Percentiles rank a stretch among this genome's conserved stretches.
phyloP scores from a whole-genome alignment of 2,113 vertebrate species.

The Sander vitreus region DNA sequence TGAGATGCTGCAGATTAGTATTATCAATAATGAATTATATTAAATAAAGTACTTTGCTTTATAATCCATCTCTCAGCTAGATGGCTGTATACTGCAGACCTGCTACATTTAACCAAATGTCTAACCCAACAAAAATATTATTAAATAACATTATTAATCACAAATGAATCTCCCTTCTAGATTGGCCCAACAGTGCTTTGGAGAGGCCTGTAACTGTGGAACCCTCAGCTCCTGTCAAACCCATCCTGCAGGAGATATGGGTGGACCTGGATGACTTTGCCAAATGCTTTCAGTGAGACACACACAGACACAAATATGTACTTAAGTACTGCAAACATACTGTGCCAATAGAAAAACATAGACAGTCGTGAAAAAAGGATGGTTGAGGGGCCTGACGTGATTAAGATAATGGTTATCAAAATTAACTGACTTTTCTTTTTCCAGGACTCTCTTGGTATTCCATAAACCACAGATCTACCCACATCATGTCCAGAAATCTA shows the following conservation, averaged over 20 bases:
- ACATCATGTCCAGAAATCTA: constrained; percentile 82
- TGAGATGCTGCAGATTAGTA: neutral
- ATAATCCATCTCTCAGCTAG: constrained; percentile 4
- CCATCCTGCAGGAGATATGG: constrained; percentile 87
- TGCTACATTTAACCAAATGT: neutral
- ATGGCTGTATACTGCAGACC: neutral
- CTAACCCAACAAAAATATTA: neutral
- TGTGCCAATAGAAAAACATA: neutral
- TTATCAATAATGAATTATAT: neutral
- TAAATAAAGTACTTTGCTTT: constrained; percentile 1
- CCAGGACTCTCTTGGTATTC: constrained; percentile 88
- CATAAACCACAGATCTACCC: constrained; percentile 87
- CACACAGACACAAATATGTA: neutral
- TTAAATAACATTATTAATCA: neutral
- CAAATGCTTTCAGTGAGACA: constrained; percentile 92
- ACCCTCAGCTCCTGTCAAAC: constrained; percentile 51
- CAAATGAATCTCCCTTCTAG: constrained; percentile 27
- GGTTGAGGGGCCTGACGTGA: too few species aligned
- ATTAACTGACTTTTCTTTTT: constrained; percentile 12
- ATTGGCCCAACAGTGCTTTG: constrained; percentile 30
- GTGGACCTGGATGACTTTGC: constrained; percentile 90
- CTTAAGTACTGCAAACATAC: neutral
- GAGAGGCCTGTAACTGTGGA: constrained; percentile 37
- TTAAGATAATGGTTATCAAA: neutral
- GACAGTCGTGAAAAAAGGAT: neutral